These are phyloP conservation scores for Acrocyrtus sp. DNA, from an alignment of 2,888 invertebrate genomes.

Conservation along the genomic window DNA sequence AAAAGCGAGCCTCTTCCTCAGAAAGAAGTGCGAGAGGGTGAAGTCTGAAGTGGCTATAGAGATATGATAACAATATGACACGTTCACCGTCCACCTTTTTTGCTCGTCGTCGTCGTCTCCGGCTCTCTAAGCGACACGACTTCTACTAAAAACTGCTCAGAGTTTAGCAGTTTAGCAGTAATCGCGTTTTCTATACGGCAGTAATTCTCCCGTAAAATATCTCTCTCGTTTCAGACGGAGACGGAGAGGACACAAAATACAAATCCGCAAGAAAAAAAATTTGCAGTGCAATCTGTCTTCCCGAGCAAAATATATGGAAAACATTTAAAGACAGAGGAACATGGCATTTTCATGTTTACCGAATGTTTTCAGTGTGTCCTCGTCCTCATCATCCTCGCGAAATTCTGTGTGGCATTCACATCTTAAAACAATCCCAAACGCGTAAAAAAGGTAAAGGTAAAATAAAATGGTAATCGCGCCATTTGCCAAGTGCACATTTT, in stretches of 20 bases:
- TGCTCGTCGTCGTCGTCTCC: background rate
- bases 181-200: background rate
- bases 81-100: slow-evolving; percentile 19
- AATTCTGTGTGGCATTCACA: slow-evolving; percentile 37
- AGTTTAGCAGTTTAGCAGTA: background rate
- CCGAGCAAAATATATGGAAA: background rate
- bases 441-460: background rate
- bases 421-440: background rate
- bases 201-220: background rate
- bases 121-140: background rate
- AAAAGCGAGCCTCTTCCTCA: background rate
- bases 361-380: background rate
- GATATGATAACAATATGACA: slow-evolving; percentile 55
- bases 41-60: slow-evolving; percentile 10
- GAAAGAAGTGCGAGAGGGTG: background rate
- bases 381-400: background rate
- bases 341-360: slow-evolving; percentile 44
- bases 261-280: background rate
- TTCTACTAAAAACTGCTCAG: background rate
- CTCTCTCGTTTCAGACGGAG: no score
- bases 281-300: background rate
- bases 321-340: slow-evolving; percentile 46
- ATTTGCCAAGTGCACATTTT: no score
- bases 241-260: no score
- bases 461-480: no score